Base-by-base conservation (phyloP, 2,797 vertebrate genomes). In the Selene dorsalis region DNA sequence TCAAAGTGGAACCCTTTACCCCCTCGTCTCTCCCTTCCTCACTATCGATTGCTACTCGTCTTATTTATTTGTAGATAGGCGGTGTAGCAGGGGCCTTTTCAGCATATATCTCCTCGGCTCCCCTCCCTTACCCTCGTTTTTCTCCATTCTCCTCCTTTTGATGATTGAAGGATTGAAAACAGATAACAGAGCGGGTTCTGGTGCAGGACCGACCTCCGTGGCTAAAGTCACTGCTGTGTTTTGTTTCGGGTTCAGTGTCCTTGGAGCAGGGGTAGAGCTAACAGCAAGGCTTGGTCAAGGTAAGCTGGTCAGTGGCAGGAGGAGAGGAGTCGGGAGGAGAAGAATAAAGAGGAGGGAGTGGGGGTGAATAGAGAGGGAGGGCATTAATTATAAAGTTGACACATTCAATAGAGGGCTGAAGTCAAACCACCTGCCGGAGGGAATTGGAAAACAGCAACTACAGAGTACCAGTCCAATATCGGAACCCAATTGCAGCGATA, bases 161-260 rank as follows among this genome's bases (percentile, higher is more conserved):
- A 93, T 89, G n/a, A n/a, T n/a, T n/a, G 85, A 91, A 84, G 80
- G 79, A 91, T 89, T 92, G 89, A 82, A 92, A 92, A 90, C 84
- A 86, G 92, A 93, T 92, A 93, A 91, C 73, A 41, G 79, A 78
- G 71, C 82, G 89, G 82, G 80, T 73, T 18, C 20, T 9, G 80
- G 83, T 80, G 74, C 83, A 71, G 80, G 52, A 63, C 73, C 22
- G 45, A 88, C 83, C 86, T 87, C 71, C 30, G 2, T 83, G n/a
- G 53, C 80, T 80, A 64, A 53, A 83, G 76, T 82, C 81, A 57
- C 75, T 69, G 63, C 71, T 80, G 77, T 71, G 77, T 85, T 89
- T 90, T 89, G 86, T 90, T 70, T 80, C 52, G 2, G 55, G 56
- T 77, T 87, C 69, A 70, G 12, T 84, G 87, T 87, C 90, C 87